These are phyloP conservation scores for Empidonax traillii DNA, from an alignment of 2,113 vertebrate species.

Conservation along the genomic window DNA sequence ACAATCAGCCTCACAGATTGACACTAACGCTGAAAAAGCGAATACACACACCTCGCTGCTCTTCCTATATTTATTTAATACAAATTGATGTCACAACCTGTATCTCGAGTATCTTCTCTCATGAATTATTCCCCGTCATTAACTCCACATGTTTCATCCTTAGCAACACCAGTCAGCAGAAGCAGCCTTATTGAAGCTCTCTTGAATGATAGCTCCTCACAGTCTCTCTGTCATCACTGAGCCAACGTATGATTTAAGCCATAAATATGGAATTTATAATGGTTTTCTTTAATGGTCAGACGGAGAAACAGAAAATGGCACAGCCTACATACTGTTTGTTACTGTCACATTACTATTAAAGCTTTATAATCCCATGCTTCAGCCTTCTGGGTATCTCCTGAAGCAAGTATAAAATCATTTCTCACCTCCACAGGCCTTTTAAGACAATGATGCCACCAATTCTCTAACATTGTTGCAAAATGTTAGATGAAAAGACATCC, in stretches of 20 bases:
- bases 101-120: neutral
- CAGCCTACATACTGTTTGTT: neutral
- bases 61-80: constrained; percentile 2
- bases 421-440: neutral
- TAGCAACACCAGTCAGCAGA: neutral
- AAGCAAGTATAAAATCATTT: neutral
- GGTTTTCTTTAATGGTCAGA: neutral
- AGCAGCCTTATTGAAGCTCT: neutral
- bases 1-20: neutral
- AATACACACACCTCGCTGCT: neutral
- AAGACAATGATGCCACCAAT: neutral
- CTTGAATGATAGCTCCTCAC: neutral
- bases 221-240: neutral
- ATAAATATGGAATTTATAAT: neutral
- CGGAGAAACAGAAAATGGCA: neutral
- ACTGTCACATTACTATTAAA: neutral
- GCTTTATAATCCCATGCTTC: neutral
- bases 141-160: neutral
- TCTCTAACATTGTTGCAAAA: neutral
- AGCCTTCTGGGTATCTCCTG: neutral
- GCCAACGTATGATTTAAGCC: neutral
- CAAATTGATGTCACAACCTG: constrained; percentile 50
- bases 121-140: constrained; percentile 49
- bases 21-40: neutral
- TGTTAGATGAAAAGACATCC: neutral